Evolutionary conservation across 2,888 invertebrate genomes (phyloP).

Genomic region (Eilema sororculum): DNA sequence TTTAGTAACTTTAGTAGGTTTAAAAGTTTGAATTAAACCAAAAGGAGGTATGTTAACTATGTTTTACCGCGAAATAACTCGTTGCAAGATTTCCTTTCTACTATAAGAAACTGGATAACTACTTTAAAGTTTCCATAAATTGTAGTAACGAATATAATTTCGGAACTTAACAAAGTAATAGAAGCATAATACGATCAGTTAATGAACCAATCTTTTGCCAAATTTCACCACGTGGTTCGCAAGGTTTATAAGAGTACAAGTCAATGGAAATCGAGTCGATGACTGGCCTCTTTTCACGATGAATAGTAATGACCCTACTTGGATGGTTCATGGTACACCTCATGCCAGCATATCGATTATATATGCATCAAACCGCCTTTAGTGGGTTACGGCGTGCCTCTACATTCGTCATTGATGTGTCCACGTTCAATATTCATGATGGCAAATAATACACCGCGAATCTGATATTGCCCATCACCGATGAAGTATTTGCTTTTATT

Average conservation of each 20-base stretch:
- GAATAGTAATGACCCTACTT: constrained; percentile 83
- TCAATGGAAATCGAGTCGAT: constrained; percentile 70
- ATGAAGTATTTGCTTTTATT: constrained; percentile 1
- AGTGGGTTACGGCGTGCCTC: constrained; percentile 54
- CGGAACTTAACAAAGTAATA: not conserved
- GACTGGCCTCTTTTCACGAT: constrained; percentile 74
- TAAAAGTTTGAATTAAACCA: constrained; percentile 3
- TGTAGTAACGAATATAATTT: not conserved
- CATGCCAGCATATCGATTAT: constrained; percentile 49
- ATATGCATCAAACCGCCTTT: constrained; percentile 54
- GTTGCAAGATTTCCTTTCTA: not conserved
- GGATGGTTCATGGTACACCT: constrained; percentile 61
- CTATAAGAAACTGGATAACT: not conserved
- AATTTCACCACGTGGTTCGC: constrained; percentile 62
- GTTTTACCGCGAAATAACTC: constrained; percentile 9
- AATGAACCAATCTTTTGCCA: constrained; percentile 41
- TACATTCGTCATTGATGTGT: constrained; percentile 42
- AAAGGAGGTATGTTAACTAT: constrained; percentile 6
- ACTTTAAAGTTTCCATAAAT: not conserved
- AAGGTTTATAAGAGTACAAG: constrained; percentile 37
- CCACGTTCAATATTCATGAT: constrained; percentile 30
- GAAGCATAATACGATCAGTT: not conserved
- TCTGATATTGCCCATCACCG: constrained; percentile 1
- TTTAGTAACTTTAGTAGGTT: constrained; percentile 1
- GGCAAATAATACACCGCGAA: constrained; percentile 20